Evolutionary conservation across 2,888 invertebrate species (phyloP).

Genomic region (Pollenia griseotomentosa): DNA sequence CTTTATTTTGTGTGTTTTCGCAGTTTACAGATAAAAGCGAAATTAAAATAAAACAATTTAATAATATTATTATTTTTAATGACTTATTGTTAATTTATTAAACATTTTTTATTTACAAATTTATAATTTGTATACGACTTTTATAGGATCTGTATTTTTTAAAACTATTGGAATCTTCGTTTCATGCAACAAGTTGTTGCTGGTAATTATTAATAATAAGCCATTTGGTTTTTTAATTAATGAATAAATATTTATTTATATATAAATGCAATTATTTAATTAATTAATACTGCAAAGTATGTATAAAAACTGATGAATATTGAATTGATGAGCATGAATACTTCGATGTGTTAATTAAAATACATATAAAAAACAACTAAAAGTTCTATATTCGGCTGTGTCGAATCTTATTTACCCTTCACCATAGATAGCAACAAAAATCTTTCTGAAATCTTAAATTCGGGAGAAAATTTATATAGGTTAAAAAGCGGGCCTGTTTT

Average conservation of each 20-base stretch:
- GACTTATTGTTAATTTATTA: constrained; percentile 14
- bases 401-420: too few relatives aligned
- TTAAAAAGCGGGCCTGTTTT: too few relatives aligned
- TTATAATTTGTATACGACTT: background rate
- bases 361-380: too few relatives aligned
- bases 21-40: constrained; percentile 33
- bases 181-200: constrained; percentile 37
- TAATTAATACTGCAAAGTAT: constrained; percentile 1
- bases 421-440: too few relatives aligned
- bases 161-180: background rate
- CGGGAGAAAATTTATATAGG: too few relatives aligned
- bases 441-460: too few relatives aligned
- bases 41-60: background rate
- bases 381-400: too few relatives aligned
- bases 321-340: background rate
- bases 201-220: constrained; percentile 39
- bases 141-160: background rate
- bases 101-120: background rate
- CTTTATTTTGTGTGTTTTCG: background rate
- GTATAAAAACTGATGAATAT: background rate
- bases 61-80: constrained; percentile 12
- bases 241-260: constrained; percentile 36
- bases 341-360: too few relatives aligned
- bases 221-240: constrained; percentile 38
- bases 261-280: constrained; percentile 21